phyloP scores from a whole-genome alignment of 1,140 invertebrate genomes.

The Andricus grossulariae region DNA sequence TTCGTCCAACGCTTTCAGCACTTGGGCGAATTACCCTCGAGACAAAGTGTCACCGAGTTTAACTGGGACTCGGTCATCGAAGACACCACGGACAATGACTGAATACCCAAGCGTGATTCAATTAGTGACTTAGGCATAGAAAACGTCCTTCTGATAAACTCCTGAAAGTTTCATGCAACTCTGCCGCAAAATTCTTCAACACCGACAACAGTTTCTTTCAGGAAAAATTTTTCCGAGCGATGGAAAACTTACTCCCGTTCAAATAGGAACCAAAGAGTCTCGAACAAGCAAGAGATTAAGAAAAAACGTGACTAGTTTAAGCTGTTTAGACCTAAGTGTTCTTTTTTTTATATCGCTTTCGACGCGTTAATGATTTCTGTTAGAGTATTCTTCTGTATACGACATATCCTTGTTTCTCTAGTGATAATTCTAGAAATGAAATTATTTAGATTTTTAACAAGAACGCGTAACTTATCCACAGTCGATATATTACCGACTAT shows the following conservation, averaged over 20 bases:
- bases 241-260: not conserved
- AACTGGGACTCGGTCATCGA: constrained; percentile 91
- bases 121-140: not conserved
- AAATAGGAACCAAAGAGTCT: constrained; percentile 15
- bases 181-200: not conserved
- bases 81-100: constrained; percentile 79
- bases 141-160: not conserved
- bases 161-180: not conserved
- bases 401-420: constrained; percentile 9
- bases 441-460: not conserved
- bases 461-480: too few relatives aligned
- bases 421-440: not conserved
- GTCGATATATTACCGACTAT: not conserved
- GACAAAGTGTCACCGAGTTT: constrained; percentile 86
- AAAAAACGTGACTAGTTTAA: constrained; percentile 22
- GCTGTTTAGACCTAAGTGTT: not conserved
- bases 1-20: constrained; percentile 88
- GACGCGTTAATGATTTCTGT: not conserved
- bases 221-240: not conserved
- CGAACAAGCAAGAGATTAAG: constrained; percentile 1
- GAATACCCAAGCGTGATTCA: constrained; percentile 42
- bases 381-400: constrained; percentile 1
- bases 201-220: not conserved
- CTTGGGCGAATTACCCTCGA: constrained; percentile 83
- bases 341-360: constrained; percentile 1